Evolutionary conservation across 2,888 invertebrate genomes (phyloP), one percentile per base, ranked within the genome.

Genomic region (Xestia rhomboidea): DNA sequence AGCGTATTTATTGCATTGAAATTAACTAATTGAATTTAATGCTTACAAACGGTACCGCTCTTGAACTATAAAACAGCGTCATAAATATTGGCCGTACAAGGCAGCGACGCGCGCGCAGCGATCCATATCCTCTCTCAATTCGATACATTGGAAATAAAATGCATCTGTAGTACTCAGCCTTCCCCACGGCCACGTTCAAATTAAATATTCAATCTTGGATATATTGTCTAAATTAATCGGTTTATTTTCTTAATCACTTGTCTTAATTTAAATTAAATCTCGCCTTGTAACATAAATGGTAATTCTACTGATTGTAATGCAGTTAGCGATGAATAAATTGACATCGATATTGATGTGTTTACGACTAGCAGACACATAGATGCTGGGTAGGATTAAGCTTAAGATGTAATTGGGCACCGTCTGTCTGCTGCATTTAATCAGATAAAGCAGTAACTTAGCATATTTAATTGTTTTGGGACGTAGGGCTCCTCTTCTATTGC

Each of bases 51-150:
- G 63, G 21, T 64, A 69, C 71, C 66, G 85, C 60, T 87, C 89
- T 88, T 88, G 89, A 85, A 88, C 87, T 87, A 87, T 81, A 82
- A 87, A 87, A 76, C 46, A 60, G 54, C 57, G 30, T 73, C 77
- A 81, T 88, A 83, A 86, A 87, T 87, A 69, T 82, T 72, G 38
- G 72, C 82, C 83, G 41, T 82, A 84, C 76, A 87, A 87, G 89
- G 88, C 74, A 38, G 57, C 34, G 75, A 68, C 83, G 72, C 63
- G 51, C 63, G 66, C 81, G 81, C 81, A 84, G 27, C 74, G 68
- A 74, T 70, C 51, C 71, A 71, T 68, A 67, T 60, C 76, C 30
- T 63, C 30, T 63, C 57, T 62, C 70, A 34, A 60, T 34, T 54
- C 62, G 63, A 70, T 57, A 68, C 57, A 62, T 75, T 51, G 57